Evolutionary conservation across 2,113 vertebrate genomes (phyloP).

Genomic region (Pyrgilauda ruficollis): DNA sequence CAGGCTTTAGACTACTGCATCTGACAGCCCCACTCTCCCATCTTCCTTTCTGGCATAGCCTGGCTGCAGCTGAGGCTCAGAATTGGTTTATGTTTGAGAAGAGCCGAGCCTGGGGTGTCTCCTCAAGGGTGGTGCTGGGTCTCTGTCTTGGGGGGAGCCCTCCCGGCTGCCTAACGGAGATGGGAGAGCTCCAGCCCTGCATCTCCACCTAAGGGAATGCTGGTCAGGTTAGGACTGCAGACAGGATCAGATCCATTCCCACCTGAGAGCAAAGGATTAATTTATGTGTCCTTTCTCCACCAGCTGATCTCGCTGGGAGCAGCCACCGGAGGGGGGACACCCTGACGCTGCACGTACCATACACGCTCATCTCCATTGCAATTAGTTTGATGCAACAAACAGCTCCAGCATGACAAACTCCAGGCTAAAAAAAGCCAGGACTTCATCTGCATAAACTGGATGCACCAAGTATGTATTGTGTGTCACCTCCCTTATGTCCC

Average conservation of each 20-base stretch:
- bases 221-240: not conserved
- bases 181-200: not conserved
- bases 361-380: not conserved
- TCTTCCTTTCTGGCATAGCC: not conserved
- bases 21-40: not conserved
- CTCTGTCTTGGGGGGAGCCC: not conserved
- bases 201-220: not conserved
- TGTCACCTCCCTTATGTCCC: slow-evolving; percentile 14
- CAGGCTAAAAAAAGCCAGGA: slow-evolving; percentile 24
- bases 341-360: rapidly evolving
- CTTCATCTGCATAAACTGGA: not conserved
- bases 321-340: not conserved
- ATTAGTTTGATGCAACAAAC: not conserved
- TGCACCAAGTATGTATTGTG: slow-evolving; percentile 4
- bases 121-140: not conserved
- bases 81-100: not conserved
- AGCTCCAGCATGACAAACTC: slow-evolving; percentile 19
- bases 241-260: not conserved
- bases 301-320: not conserved
- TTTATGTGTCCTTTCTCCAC: not conserved
- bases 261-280: not conserved
- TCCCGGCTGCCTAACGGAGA: rapidly evolving
- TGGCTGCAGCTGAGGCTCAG: not conserved
- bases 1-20: not conserved
- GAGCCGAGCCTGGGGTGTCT: not conserved